These are phyloP conservation scores for Paramormyrops kingsleyae DNA, from an alignment of 2,113 vertebrate species.

Conservation along the genomic window DNA sequence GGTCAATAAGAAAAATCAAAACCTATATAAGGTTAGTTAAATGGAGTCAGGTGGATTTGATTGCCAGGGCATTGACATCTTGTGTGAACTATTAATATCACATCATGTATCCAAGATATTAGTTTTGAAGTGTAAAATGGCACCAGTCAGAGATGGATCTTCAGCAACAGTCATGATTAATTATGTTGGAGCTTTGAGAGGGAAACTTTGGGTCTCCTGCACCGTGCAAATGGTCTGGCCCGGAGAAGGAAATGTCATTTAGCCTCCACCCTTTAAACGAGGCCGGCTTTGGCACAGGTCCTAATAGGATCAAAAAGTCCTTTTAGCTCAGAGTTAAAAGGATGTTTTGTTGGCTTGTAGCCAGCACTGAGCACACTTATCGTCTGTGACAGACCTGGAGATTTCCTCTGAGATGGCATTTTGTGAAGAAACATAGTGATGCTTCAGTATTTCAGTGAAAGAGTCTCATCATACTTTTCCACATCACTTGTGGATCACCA, in stretches of 20 bases:
- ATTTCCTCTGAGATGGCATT: neutral
- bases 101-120: neutral
- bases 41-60: neutral
- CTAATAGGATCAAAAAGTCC: slow-evolving; percentile 71
- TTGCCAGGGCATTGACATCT: neutral
- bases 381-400: neutral
- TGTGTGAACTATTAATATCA: neutral
- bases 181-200: neutral
- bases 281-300: slow-evolving; percentile 65
- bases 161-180: neutral
- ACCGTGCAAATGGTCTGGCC: neutral
- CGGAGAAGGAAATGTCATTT: slow-evolving; percentile 38
- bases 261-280: slow-evolving; percentile 59
- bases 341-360: slow-evolving; percentile 54
- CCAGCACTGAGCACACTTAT: slow-evolving; percentile 17
- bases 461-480: neutral
- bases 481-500: neutral
- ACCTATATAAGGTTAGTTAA: neutral
- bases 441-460: slow-evolving; percentile 24
- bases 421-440: neutral
- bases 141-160: neutral
- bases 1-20: neutral
- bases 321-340: slow-evolving; percentile 64
- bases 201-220: neutral
- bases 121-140: neutral